phyloP scores from a whole-genome alignment of 37 sponge, comb jelly and placozoan species.

The Beroe forskalii region DNA sequence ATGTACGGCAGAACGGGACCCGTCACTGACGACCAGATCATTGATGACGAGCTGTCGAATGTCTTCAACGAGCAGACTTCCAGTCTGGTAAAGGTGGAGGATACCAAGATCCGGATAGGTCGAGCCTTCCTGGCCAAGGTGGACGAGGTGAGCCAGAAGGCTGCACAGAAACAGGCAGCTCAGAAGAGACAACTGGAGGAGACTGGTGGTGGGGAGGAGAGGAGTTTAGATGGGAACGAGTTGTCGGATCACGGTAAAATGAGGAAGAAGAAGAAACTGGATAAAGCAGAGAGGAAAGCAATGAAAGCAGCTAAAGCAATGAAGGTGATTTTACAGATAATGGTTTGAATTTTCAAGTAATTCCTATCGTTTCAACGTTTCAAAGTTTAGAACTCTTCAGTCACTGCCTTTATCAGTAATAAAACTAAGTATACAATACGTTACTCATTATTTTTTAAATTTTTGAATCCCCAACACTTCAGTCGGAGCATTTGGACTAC shows the following conservation, averaged over 20 bases:
- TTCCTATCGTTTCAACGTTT: no score
- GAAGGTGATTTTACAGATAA: not conserved
- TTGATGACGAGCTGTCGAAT: constrained; percentile 63
- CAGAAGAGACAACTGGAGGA: constrained; percentile 64
- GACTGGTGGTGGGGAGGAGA: constrained; percentile 67
- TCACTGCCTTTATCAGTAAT: no score
- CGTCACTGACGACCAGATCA: constrained; percentile 67
- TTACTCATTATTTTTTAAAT: no score
- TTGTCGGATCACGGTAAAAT: not conserved
- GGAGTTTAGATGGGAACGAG: constrained; percentile 63
- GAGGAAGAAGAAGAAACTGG: constrained; percentile 63
- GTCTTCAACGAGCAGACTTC: constrained; percentile 63
- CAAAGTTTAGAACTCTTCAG: no score
- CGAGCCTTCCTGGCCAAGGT: constrained; percentile 67
- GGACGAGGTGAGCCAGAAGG: constrained; percentile 36
- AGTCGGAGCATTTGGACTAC: constrained; percentile 80
- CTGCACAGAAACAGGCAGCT: constrained; percentile 23
- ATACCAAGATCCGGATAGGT: constrained; percentile 81
- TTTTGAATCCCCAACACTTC: no score
- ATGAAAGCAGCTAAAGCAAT: constrained; percentile 31
- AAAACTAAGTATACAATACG: no score
- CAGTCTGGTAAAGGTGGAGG: constrained; percentile 89
- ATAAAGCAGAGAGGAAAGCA: constrained; percentile 58
- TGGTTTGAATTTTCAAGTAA: no score
- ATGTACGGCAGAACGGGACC: constrained; percentile 77